Percentiles rank a stretch among this genome's conserved stretches.
Evolutionary conservation across 2,888 invertebrate genomes (phyloP).

Genomic region (Orthosia gothica): DNA sequence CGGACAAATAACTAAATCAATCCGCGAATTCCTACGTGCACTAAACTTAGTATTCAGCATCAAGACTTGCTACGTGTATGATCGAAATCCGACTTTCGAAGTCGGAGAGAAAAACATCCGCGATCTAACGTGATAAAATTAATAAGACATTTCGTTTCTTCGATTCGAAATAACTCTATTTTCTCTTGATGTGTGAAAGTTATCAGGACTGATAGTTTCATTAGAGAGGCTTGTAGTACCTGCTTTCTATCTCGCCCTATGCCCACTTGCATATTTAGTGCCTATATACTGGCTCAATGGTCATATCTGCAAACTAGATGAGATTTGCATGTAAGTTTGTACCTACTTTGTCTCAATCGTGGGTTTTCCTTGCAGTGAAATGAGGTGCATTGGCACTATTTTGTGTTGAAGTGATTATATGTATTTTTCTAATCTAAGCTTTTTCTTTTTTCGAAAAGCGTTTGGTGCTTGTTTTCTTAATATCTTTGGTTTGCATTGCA

Average conservation of each 20-base stretch:
- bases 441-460: neutral
- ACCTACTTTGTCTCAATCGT: constrained; percentile 29
- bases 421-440: neutral
- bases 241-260: constrained; percentile 63
- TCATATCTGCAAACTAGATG: constrained; percentile 44
- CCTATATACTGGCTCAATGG: constrained; percentile 27
- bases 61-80: constrained; percentile 24
- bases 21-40: constrained; percentile 23
- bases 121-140: constrained; percentile 53
- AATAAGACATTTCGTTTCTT: constrained; percentile 54
- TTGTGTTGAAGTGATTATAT: neutral
- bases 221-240: constrained; percentile 37
- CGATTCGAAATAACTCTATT: constrained; percentile 51
- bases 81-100: constrained; percentile 52
- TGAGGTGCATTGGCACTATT: neutral
- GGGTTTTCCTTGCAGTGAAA: neutral
- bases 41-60: constrained; percentile 51
- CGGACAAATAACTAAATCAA: constrained; percentile 14
- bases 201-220: constrained; percentile 61
- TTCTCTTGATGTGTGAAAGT: constrained; percentile 57
- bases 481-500: neutral
- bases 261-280: constrained; percentile 50
- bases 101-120: constrained; percentile 54
- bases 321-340: constrained; percentile 51
- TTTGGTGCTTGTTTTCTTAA: neutral